Evolutionary conservation across 2,888 invertebrate genomes (phyloP), one percentile per base, ranked within the genome.

Genomic region (Esperia sulphurella): DNA sequence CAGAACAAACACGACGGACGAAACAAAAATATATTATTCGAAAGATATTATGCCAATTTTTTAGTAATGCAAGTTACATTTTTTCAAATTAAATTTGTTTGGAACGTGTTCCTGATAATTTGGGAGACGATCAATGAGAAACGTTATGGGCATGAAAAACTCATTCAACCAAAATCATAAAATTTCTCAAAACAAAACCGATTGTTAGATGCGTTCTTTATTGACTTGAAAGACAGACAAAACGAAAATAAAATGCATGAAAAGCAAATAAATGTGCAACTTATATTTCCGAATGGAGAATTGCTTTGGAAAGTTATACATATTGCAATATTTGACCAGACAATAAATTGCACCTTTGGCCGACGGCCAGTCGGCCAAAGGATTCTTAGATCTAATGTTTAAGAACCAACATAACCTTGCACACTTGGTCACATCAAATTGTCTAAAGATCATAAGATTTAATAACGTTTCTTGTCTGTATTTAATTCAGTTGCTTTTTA

Each of bases 331-430:
- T 64, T 66, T 55, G 54, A 57, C 55, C 52, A 55, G 48, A 48
- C 45, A 52, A 53, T 12, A 12, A 57, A 63, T 60, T 61, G 59
- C 55, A 55, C 58, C 60, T 54, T 75, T 81, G 79, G 77, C 72
- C 50, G 52, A n/a, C n/a, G n/a, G n/a, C n/a, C n/a, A n/a, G 21
- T 55, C 50, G 48, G 69, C 77, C 78, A 78, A 79, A 75, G 74
- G 76, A 28, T 44, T 76, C 57, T 74, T 69, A 66, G 69, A 63
- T 65, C 58, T 63, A 63, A 58, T 56, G n/a, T 10, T 35, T 35
- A 61, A 52, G 63, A 63, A 65, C 56, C 55, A 58, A 21, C 65
- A 64, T 60, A 65, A 65, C 59, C 52, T 55, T 53, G 59, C 50
- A 57, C 61, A 66, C 71, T 68, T 75, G 63, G 58, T 63, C 70